Percentiles rank a stretch among this genome's conserved stretches.
Evolutionary conservation across 2,797 vertebrate species (phyloP).

Genomic region (Enteromius thamalakanensis): DNA sequence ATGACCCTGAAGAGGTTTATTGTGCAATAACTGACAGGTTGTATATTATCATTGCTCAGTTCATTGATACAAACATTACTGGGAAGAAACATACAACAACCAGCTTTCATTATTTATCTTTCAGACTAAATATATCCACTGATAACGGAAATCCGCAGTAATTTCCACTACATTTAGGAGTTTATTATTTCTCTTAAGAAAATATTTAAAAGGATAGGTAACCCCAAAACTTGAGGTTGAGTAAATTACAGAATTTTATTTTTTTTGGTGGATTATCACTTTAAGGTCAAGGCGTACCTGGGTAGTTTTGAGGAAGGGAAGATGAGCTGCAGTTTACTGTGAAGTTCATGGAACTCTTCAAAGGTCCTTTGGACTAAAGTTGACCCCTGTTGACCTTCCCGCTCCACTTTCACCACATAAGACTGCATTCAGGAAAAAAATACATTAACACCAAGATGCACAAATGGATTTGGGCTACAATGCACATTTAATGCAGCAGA

Average conservation of each 20-base stretch:
- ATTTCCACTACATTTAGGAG: slow-evolving; percentile 32
- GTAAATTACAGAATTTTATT: not conserved
- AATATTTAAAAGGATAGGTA: not conserved
- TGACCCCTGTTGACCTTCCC: slow-evolving; percentile 79
- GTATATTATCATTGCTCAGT: not conserved
- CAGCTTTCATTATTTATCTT: slow-evolving; percentile 4
- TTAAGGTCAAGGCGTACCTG: slow-evolving; percentile 74
- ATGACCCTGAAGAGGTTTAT: not conserved
- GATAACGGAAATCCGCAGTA: slow-evolving; percentile 17
- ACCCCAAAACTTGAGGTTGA: not conserved
- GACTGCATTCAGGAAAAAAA: slow-evolving; percentile 70
- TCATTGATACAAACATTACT: not conserved
- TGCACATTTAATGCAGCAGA: slow-evolving; percentile 36
- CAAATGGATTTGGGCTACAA: not conserved
- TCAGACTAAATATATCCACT: slow-evolving; percentile 33
- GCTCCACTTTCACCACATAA: slow-evolving; percentile 90
- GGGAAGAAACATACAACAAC: not conserved
- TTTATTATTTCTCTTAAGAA: too few species aligned
- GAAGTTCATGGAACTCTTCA: slow-evolving; percentile 95
- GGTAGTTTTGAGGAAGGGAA: slow-evolving; percentile 91
- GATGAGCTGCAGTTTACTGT: slow-evolving; percentile 90
- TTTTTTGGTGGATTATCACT: not conserved
- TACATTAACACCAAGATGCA: not conserved
- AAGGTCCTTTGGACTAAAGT: slow-evolving; percentile 89
- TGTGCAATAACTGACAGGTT: not conserved